Evolutionary conservation across 2,888 invertebrate species (phyloP).

Genomic region (Polydesmus complanatus): DNA sequence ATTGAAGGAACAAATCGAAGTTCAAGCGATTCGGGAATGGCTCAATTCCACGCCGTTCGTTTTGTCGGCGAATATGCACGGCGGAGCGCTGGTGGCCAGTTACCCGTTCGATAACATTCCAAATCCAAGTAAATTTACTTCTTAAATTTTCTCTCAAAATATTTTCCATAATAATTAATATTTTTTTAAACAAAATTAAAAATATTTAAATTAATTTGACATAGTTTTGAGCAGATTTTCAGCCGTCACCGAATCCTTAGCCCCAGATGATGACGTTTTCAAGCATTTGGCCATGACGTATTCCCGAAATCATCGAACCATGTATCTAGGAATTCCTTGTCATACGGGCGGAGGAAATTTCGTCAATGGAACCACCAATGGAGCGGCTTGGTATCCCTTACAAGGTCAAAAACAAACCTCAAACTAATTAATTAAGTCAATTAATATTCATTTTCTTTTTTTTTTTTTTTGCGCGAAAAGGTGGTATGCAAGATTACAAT

Average conservation of each 20-base stretch:
- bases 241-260: constrained; percentile 41
- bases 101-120: constrained; percentile 95
- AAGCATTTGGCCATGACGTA: constrained; percentile 69
- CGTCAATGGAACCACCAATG: constrained; percentile 82
- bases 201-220: not conserved
- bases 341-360: constrained; percentile 54
- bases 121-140: constrained; percentile 34
- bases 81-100: constrained; percentile 87
- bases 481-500: constrained; percentile 88
- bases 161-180: too few relatives aligned
- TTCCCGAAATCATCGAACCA: constrained; percentile 73
- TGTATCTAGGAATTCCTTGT: constrained; percentile 63
- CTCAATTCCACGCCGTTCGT: constrained; percentile 84
- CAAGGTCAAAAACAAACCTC: constrained; percentile 43
- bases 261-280: constrained; percentile 87
- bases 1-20: constrained; percentile 76
- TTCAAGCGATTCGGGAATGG: constrained; percentile 87
- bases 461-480: constrained; percentile 31
- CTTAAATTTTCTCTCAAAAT: not conserved
- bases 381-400: constrained; percentile 83
- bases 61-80: constrained; percentile 84
- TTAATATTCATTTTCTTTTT: not conserved
- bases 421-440: not conserved
- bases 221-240: constrained; percentile 14
- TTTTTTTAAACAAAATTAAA: constrained; percentile 22